Evolutionary conservation across 2,888 invertebrate species (phyloP).

Genomic region (Ectemnius lituratus): DNA sequence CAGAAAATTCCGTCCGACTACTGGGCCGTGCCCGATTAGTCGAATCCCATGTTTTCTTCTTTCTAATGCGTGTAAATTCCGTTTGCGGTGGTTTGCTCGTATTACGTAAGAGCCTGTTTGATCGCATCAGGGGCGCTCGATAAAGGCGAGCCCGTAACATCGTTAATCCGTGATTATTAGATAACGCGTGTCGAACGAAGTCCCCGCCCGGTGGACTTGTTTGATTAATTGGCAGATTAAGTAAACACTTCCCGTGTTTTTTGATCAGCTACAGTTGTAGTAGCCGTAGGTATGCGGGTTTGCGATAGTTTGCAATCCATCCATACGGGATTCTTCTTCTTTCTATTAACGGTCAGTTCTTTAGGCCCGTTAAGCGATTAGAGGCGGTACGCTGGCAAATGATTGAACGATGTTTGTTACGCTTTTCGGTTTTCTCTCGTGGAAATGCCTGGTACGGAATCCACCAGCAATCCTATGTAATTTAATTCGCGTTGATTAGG

Average conservation of each 20-base stretch:
- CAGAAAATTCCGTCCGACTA: no score
- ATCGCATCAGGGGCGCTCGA: no score
- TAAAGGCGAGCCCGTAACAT: no score
- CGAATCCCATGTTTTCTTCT: no score
- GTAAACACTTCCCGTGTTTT: background rate
- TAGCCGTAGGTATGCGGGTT: background rate
- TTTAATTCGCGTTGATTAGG: no score
- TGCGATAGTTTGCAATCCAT: background rate
- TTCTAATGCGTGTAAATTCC: no score
- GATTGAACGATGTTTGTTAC: background rate
- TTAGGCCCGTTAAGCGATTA: slow-evolving; percentile 1
- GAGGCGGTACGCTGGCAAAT: background rate
- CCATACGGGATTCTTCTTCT: background rate
- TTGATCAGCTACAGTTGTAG: background rate
- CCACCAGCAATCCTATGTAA: no score
- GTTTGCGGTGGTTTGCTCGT: no score
- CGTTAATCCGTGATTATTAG: background rate
- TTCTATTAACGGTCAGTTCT: slow-evolving; percentile 4
- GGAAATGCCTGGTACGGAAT: background rate
- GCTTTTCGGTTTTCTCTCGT: background rate
- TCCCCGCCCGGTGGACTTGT: background rate
- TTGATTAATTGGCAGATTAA: background rate
- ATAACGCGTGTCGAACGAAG: background rate
- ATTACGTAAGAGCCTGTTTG: no score
- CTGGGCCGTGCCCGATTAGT: no score